Evolutionary conservation across 2,888 invertebrate genomes (phyloP), one percentile per base, ranked within the genome.

Genomic region (Pheosia gnoma): DNA sequence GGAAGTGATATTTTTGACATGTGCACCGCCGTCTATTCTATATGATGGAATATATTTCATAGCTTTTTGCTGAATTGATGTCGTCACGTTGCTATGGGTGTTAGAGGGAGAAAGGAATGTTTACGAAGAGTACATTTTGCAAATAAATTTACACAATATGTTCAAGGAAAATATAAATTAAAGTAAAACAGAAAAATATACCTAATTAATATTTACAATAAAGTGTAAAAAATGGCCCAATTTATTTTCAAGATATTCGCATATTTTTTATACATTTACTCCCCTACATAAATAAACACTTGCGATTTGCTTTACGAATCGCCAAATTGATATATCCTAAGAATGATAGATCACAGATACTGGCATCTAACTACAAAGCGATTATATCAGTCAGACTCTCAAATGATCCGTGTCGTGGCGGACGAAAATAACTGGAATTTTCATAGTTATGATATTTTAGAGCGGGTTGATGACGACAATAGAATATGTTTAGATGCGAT

Each of bases 1-100:
- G 88, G 89, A 91, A 91, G 84, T 85, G 90, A 91, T 87, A 86
- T 81, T 89, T 89, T 85, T 91, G 91, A 90, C 91, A 73, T 78
- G 79, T 81, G 77, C 79, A 75, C 77, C 70, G 62, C 74, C 71
- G 72, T 78, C 68, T 63, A 64, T 57, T 59, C 64, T 66, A 56
- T 63, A 58, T 59, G 57, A 74, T 74, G 68, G 25, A 25, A 25
- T 70, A 71, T 71, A 78, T 78, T 70, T 66, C 55, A 70, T 66
- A 70, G 56, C 67, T 77, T 75, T 77, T 77, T 72, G 66, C 67
- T 70, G 77, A 70, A 75, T 75, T 77, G 66, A 59, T 77, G 75
- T 77, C 75, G 65, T 75, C 75, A 69, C 66, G 61, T 74, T 25
- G 25, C 70, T 65, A 72, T 73, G 67, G 72, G 59, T 41, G 54